These are phyloP conservation scores for Cryptotermes secundus DNA, from an alignment of 1,140 invertebrate species.

Conservation along the genomic window DNA sequence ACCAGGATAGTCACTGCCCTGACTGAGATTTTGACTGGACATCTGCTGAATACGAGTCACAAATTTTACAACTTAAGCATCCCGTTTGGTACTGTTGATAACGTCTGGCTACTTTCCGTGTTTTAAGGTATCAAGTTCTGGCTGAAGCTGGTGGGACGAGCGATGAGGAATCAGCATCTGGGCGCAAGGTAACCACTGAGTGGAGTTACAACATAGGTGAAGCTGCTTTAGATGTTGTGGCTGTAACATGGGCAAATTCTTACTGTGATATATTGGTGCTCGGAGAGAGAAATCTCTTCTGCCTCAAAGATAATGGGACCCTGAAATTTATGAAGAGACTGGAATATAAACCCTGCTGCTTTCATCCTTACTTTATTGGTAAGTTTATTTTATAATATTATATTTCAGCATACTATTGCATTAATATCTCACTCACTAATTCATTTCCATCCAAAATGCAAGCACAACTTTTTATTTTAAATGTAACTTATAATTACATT, in stretches of 20 bases:
- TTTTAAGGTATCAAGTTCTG: constrained; percentile 62
- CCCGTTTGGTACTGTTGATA: too few species aligned
- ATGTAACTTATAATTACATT: too few species aligned
- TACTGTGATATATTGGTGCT: constrained; percentile 65
- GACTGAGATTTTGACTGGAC: too few species aligned
- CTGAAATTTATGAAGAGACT: constrained; percentile 78
- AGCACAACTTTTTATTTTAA: too few species aligned
- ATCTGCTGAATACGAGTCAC: too few species aligned
- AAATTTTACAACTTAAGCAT: too few species aligned
- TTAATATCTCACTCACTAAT: too few species aligned
- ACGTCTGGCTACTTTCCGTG: too few species aligned
- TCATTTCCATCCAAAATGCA: too few species aligned
- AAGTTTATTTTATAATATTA: constrained; percentile 1
- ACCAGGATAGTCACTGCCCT: too few species aligned
- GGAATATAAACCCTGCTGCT: constrained; percentile 73
- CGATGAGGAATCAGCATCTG: constrained; percentile 49
- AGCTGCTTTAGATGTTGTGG: constrained; percentile 63
- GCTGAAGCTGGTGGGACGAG: constrained; percentile 56
- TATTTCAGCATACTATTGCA: too few species aligned
- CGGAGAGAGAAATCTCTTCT: constrained; percentile 73
- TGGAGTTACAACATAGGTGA: constrained; percentile 81
- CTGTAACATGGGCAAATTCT: constrained; percentile 54
- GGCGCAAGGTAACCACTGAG: constrained; percentile 62
- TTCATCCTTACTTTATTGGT: constrained; percentile 31
- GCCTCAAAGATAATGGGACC: constrained; percentile 70